These are phyloP conservation scores for Drosophila siamana DNA, from an alignment of 2,888 invertebrate species.

Conservation along the genomic window DNA sequence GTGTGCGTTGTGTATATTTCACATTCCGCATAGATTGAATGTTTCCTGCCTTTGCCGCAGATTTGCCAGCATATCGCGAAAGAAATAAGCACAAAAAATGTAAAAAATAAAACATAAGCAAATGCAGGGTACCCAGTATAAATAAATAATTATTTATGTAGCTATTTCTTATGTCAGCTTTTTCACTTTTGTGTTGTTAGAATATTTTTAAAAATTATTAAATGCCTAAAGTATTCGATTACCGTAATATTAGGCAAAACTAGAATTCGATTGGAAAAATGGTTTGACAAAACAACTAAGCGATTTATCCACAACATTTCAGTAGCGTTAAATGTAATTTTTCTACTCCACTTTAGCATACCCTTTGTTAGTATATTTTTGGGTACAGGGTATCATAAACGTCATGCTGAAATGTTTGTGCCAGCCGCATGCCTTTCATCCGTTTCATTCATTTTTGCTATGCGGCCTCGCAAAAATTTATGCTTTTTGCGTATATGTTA, in stretches of 20 bases:
- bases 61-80: constrained; percentile 60
- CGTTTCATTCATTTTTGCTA: constrained; percentile 62
- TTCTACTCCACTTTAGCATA: neutral
- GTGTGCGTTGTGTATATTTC: constrained; percentile 27
- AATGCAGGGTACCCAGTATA: constrained; percentile 12
- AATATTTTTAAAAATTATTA: too few relatives aligned
- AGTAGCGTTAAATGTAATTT: too few relatives aligned
- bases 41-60: constrained; percentile 66
- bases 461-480: constrained; percentile 35
- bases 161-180: too few relatives aligned
- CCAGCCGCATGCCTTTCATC: constrained; percentile 40
- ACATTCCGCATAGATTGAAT: constrained; percentile 75
- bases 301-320: too few relatives aligned
- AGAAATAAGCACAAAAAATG: neutral
- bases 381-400: constrained; percentile 16
- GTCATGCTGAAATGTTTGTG: constrained; percentile 39
- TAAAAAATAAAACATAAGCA: accelerated
- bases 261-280: too few relatives aligned
- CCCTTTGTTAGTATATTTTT: neutral
- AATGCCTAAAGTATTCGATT: too few relatives aligned
- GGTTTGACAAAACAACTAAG: too few relatives aligned
- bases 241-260: too few relatives aligned
- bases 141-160: too few relatives aligned
- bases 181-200: too few relatives aligned
- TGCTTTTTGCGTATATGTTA: constrained; percentile 29